Base-by-base conservation (phyloP, 2,888 invertebrate genomes). In the Mesochorus sp. region DNA sequence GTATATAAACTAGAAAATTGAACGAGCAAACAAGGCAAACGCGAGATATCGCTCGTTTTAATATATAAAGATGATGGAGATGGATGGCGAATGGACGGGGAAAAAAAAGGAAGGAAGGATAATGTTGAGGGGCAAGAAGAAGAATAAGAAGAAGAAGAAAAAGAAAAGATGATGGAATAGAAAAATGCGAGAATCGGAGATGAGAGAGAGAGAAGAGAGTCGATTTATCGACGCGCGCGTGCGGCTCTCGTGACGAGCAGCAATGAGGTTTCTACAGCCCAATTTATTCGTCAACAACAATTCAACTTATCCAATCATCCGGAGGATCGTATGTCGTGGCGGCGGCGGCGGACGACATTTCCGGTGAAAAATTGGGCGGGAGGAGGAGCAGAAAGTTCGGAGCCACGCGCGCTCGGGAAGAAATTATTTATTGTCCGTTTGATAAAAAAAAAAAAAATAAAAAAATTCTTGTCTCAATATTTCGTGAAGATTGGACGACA, bases 161-260 rank as follows among this genome's bases (percentile, higher is more conserved):
- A 6, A 59, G 57, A 68, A 37, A 6, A 24, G 26, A 49, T 8
- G 66, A 17, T 31, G 8, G 59, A 68, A 78, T 26, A 53, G 62
- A 70, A 37, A 51, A 64, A 73, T 24, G 28, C 8, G n/a, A 24
- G 28, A 55, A 24, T 12, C 10, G 62, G 59, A 49, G 24, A 44
- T 24, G n/a, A n/a, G n/a, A n/a, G n/a, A n/a, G n/a, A n/a, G n/a
- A n/a, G n/a, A n/a, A n/a, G n/a, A n/a, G n/a, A n/a, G n/a, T n/a
- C n/a, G n/a, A n/a, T n/a, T n/a, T n/a, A n/a, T 70, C 80, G 75
- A 81, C 80, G 80, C 78, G 81, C 79, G 82, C 77, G 66, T n/a
- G n/a, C n/a, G 73, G 34, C 59, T 87, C 53, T 85, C 88, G 88
- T 88, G 87, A 88, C 85, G 77, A 80, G 64, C 75, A 76, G 85